Conservation (phyloP, 2,797 vertebrate genomes). For the Morus bassanus region DNA sequence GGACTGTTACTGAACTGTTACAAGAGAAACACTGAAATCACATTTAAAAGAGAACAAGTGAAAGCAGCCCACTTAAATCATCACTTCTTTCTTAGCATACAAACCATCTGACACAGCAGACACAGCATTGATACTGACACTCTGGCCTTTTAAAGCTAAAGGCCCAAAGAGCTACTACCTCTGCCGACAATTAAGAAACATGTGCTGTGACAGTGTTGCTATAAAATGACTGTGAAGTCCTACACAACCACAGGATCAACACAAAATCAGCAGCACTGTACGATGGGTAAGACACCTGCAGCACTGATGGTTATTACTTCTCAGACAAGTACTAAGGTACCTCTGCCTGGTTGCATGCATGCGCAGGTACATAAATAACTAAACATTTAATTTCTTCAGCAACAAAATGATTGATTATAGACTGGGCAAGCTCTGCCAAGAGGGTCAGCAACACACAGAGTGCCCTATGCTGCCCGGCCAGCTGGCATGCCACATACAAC, state of each 20-base stretch:
- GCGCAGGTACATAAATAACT: neutral
- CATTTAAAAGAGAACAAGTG: neutral
- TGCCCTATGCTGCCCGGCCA: rapidly evolving
- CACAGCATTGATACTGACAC: neutral
- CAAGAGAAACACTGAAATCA: neutral
- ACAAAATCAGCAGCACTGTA: neutral
- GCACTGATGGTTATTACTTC: neutral
- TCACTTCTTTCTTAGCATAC: neutral
- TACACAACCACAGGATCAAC: neutral
- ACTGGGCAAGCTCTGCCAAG: neutral
- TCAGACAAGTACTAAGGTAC: neutral
- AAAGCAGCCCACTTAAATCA: neutral
- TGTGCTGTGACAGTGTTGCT: neutral
- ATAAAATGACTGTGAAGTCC: neutral
- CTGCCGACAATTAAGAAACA: neutral
- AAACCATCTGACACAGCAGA: neutral
- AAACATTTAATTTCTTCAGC: neutral
- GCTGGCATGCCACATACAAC: neutral
- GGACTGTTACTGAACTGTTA: neutral
- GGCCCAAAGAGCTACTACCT: neutral
- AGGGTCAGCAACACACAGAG: neutral
- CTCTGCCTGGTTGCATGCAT: neutral
- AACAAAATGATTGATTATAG: neutral
- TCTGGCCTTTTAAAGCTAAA: neutral
- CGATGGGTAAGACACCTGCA: neutral